phyloP scores from a whole-genome alignment of 2,888 invertebrate genomes.

The Yponomeuta evonymella region DNA sequence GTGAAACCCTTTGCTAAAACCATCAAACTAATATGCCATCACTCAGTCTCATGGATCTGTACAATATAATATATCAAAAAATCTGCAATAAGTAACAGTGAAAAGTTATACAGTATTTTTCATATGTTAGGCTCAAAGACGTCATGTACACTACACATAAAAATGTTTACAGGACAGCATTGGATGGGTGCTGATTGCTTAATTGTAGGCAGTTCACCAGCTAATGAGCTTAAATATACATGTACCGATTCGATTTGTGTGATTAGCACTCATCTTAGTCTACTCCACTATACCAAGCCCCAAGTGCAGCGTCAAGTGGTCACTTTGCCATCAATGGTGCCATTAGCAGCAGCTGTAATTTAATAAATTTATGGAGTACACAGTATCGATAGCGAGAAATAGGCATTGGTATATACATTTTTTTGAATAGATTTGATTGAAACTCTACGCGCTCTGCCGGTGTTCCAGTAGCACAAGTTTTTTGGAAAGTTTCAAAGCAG shows the following conservation, averaged over 20 bases:
- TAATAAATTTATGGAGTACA: too few species aligned
- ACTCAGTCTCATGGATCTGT: conserved; percentile 62
- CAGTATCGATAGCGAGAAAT: too few species aligned
- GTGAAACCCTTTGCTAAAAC: conserved; percentile 32
- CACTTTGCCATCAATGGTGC: too few species aligned
- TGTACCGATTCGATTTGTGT: not conserved
- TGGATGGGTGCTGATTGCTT: not conserved
- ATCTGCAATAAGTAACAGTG: conserved; percentile 47
- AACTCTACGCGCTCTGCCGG: too few species aligned
- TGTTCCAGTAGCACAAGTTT: not conserved
- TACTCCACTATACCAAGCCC: not conserved
- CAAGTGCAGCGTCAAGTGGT: not conserved
- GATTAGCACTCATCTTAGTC: not conserved
- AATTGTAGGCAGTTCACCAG: not conserved
- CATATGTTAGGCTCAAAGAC: conserved; percentile 21
- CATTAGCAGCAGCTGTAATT: too few species aligned
- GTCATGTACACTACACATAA: not conserved
- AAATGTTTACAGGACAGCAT: not conserved
- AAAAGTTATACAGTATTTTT: conserved; percentile 36
- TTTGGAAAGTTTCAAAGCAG: not conserved
- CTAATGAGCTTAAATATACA: not conserved
- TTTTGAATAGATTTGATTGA: too few species aligned
- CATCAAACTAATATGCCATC: conserved; percentile 52
- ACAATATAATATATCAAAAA: conserved; percentile 41
- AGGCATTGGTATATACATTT: too few species aligned